These are phyloP conservation scores for Cynoglossus semilaevis DNA, from an alignment of 2,113 vertebrate genomes.

Conservation along the genomic window DNA sequence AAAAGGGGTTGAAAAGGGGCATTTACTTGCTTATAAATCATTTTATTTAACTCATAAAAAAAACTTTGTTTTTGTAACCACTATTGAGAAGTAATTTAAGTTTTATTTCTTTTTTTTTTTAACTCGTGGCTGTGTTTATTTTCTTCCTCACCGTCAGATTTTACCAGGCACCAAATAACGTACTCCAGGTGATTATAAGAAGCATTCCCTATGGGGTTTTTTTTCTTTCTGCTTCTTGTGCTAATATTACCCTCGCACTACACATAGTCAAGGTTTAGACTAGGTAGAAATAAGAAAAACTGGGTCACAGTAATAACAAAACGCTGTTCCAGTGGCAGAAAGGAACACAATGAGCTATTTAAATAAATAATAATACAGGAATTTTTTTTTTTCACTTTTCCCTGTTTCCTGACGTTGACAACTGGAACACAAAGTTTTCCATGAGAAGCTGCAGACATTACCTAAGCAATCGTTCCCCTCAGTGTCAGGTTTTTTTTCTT, in stretches of 20 bases:
- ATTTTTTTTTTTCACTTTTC: constrained; percentile 7
- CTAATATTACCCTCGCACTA: constrained; percentile 33
- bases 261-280: constrained; percentile 56
- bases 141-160: constrained; percentile 16
- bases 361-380: constrained; percentile 23
- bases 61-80: constrained; percentile 1
- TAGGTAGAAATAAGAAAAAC: constrained; percentile 30
- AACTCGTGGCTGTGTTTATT: background rate
- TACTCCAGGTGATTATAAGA: constrained; percentile 38
- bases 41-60: constrained; percentile 29
- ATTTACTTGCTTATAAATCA: constrained; percentile 13
- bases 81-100: constrained; percentile 7
- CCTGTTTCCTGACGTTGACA: constrained; percentile 18
- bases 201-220: constrained; percentile 14
- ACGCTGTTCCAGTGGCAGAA: constrained; percentile 15
- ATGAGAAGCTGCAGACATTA: constrained; percentile 67
- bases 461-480: constrained; percentile 58
- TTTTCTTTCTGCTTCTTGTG: too few species aligned
- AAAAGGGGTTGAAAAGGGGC: too few species aligned
- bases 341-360: constrained; percentile 4
- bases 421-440: constrained; percentile 53
- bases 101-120: background rate
- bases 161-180: constrained; percentile 24
- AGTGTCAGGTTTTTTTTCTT: constrained; percentile 42
- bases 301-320: constrained; percentile 35